Conservation (phyloP, 2,797 vertebrate genomes). For the Sarcophilus harrisii region DNA sequence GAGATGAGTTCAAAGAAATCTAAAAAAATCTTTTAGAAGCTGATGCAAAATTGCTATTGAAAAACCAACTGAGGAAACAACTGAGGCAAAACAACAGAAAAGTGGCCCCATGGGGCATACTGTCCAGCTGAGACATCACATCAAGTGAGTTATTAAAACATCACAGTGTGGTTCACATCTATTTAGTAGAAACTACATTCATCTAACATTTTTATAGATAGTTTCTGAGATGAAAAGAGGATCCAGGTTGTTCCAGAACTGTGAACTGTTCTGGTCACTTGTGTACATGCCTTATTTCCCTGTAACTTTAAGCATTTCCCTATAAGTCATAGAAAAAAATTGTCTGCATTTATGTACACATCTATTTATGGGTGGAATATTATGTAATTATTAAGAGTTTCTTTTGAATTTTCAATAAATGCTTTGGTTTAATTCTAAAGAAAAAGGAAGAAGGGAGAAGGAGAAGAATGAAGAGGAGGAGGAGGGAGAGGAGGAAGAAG, state of each 20-base stretch:
- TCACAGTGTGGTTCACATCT: not conserved
- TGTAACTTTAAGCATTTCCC: not conserved
- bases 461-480: fast-evolving
- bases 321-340: not conserved
- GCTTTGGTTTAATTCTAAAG: not conserved
- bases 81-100: not conserved
- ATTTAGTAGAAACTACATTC: not conserved
- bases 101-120: not conserved
- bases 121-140: not conserved
- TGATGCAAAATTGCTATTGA: not conserved
- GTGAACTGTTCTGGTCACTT: not conserved
- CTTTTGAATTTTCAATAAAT: not conserved
- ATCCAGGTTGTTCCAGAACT: not conserved
- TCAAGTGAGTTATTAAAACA: not conserved
- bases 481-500: no score
- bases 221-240: not conserved
- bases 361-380: not conserved
- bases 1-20: not conserved
- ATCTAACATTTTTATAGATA: not conserved
- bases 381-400: not conserved
- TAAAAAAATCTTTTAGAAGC: not conserved
- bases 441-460: not conserved
- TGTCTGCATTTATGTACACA: not conserved
- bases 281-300: not conserved
- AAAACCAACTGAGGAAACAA: not conserved